Evolutionary conservation across 2,113 vertebrate genomes (phyloP), one percentile per base, ranked within the genome.

Genomic region (Plestiodon gilberti): DNA sequence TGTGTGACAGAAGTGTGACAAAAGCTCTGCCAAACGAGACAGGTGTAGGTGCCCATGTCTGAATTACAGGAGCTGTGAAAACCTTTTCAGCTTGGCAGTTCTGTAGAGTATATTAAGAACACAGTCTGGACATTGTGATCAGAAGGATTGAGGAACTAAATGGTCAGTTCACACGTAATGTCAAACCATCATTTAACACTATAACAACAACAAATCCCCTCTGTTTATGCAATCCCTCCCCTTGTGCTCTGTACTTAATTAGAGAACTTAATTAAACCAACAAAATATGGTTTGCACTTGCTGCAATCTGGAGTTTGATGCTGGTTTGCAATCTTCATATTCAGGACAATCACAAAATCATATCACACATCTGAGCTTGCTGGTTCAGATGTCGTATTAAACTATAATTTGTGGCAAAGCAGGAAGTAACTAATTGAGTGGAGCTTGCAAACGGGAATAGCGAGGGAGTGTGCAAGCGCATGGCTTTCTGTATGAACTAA

Each of bases 21-120:
- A 94, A 91, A 92, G 73, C 84, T 91, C 0, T 93, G 93, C 93
- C 93, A 95, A 94, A 88, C 84, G 4, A 91, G 91, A 91, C 90
- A 94, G 92, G 90, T 95, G 91, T 86, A 87, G 90, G 74, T 90
- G 71, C 84, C 90, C 91, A 88, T 90, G 89, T 85, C 89, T 90
- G 79, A 85, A 91, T 94, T 90, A 88, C 87, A 92, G 76, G 83
- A 85, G 40, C 67, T 71, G 87, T 79, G 67, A 79, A 90, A 14
- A 84, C 88, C 30, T 90, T 91, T 88, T 90, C 88, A 91, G 52
- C 35, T 91, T 28, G 90, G 81, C 86, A 88, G 65, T 83, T 94
- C 91, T 90, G 90, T 40, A 30, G 76, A 84, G 71, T 33, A 55
- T 86, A 87, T 85, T 91, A 88, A 87, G 79, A 91, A 87, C 75